Conservation (phyloP, 2,113 vertebrate species). For the Sinocyclocheilus maitianheensis region DNA sequence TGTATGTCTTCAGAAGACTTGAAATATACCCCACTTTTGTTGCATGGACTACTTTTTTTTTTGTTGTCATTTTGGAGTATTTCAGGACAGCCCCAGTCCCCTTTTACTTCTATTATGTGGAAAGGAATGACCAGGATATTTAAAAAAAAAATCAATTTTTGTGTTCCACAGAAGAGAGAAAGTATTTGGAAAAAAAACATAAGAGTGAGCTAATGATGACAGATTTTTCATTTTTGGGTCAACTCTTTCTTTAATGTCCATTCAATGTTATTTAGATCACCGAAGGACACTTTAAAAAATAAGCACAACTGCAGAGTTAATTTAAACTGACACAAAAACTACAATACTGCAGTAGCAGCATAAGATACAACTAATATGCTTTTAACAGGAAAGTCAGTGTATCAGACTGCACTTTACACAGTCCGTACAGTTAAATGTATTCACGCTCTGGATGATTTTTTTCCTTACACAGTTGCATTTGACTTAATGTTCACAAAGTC, state of each 20-base stretch:
- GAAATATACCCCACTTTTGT: background rate
- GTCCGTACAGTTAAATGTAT: constrained; percentile 47
- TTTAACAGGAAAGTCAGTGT: background rate
- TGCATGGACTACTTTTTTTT: background rate
- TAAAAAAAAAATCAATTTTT: background rate
- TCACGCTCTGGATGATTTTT: constrained; percentile 66
- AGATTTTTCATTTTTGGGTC: background rate
- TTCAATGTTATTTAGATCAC: constrained; percentile 16
- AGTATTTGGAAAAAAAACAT: background rate
- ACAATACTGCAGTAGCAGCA: constrained; percentile 23
- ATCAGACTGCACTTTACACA: constrained; percentile 1
- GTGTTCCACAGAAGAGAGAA: background rate
- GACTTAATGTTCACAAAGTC: constrained; percentile 65
- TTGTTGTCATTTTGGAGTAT: background rate
- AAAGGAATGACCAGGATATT: background rate
- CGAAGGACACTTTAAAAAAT: constrained; percentile 40
- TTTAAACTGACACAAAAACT: constrained; percentile 32
- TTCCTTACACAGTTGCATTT: constrained; percentile 73
- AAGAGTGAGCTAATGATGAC: background rate
- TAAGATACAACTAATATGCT: constrained; percentile 16
- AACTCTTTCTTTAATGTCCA: background rate
- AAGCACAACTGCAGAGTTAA: constrained; percentile 61
- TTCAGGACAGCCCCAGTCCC: background rate
- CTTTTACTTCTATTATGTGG: background rate
- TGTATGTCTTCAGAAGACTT: background rate